A percentile compares a stretch with the other conserved stretches of the same genome.
Conservation (phyloP, 2,888 invertebrate species). For the Elysia crispata region DNA sequence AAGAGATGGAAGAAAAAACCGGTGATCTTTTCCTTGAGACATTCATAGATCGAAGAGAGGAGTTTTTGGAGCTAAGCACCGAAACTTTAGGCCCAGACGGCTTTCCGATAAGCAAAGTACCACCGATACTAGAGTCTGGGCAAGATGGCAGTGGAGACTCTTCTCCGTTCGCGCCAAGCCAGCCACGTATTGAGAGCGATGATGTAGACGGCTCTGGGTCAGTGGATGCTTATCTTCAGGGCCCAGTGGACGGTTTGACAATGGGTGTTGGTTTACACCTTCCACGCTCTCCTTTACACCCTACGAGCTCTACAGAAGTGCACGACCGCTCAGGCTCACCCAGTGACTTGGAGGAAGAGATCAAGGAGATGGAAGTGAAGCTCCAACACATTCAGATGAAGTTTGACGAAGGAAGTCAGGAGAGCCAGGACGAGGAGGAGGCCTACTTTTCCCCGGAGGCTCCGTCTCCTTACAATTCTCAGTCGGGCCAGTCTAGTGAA, state of each 20-base stretch:
- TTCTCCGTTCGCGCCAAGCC: not conserved
- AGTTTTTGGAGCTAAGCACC: constrained; percentile 50
- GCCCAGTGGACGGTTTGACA: constrained; percentile 41
- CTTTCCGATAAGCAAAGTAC: too few relatives aligned
- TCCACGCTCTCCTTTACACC: constrained; percentile 49
- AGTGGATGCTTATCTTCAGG: constrained; percentile 25
- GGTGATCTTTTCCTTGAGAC: constrained; percentile 29
- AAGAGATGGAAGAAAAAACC: constrained; percentile 18
- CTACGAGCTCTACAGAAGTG: constrained; percentile 59
- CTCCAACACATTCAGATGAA: not conserved
- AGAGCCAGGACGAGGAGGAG: constrained; percentile 24
- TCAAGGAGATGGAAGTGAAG: constrained; percentile 28
- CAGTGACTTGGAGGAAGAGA: constrained; percentile 56
- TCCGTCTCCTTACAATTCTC: constrained; percentile 4
- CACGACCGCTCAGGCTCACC: constrained; percentile 59
- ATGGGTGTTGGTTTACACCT: constrained; percentile 51
- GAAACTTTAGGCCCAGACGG: constrained; percentile 35
- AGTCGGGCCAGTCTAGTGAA: constrained; percentile 19
- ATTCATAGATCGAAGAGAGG: constrained; percentile 55
- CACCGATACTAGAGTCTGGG: too few relatives aligned
- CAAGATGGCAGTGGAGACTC: constrained; percentile 16
- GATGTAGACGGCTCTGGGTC: too few relatives aligned
- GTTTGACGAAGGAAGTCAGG: constrained; percentile 34
- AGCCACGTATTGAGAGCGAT: constrained; percentile 2
- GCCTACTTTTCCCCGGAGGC: constrained; percentile 5